These are phyloP conservation scores for Mimas tiliae DNA, from an alignment of 2,888 invertebrate species.

Conservation along the genomic window DNA sequence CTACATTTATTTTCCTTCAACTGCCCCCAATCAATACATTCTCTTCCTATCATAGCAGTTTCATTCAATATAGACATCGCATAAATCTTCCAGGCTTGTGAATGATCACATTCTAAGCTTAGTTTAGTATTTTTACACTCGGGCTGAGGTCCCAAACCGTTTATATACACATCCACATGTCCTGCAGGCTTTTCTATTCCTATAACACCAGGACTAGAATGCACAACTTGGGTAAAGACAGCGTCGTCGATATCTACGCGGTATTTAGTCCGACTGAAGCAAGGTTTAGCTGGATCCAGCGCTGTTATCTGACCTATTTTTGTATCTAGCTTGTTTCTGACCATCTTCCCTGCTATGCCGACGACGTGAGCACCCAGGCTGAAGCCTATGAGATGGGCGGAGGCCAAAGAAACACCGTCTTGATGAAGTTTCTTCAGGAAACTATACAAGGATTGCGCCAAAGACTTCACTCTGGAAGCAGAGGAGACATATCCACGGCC, in stretches of 20 bases:
- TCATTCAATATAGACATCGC: constrained; percentile 57
- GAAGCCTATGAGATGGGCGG: constrained; percentile 86
- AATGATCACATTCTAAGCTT: constrained; percentile 71
- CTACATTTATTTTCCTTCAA: constrained; percentile 52
- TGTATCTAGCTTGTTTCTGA: constrained; percentile 50
- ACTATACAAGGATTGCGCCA: constrained; percentile 56
- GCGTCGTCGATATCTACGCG: constrained; percentile 62
- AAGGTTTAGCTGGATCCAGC: constrained; percentile 73
- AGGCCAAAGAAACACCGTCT: constrained; percentile 65
- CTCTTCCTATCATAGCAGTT: constrained; percentile 49
- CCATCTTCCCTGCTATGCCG: constrained; percentile 71
- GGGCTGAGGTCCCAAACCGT: constrained; percentile 68
- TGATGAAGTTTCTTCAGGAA: constrained; percentile 55
- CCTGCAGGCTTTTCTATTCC: constrained; percentile 68
- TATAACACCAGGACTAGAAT: constrained; percentile 69
- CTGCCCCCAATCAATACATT: constrained; percentile 60
- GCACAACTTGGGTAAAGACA: constrained; percentile 69
- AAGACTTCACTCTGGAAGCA: constrained; percentile 61
- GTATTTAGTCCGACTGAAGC: constrained; percentile 57
- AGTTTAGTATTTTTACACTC: constrained; percentile 62
- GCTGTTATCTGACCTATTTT: constrained; percentile 66
- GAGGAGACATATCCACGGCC: constrained; percentile 68
- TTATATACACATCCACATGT: constrained; percentile 72
- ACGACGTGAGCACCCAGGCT: constrained; percentile 87
- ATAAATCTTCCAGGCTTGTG: constrained; percentile 67